phyloP scores from a whole-genome alignment of 1,140 invertebrate species.

The Penaeus japonicus region DNA sequence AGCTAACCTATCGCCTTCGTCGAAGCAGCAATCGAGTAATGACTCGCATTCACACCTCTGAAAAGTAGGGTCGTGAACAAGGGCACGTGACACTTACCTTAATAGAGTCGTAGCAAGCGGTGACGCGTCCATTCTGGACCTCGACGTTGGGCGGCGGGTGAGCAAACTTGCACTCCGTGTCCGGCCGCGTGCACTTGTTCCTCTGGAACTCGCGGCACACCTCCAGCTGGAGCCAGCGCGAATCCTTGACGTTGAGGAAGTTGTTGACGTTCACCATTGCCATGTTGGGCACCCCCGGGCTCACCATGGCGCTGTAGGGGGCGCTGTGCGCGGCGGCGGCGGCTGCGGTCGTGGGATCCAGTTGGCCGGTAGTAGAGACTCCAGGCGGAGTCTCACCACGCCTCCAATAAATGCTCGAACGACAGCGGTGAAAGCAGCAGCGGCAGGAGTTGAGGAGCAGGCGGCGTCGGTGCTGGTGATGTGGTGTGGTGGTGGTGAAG shows the following conservation, averaged over 20 bases:
- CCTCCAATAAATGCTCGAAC: constrained; percentile 11
- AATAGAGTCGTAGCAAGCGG: constrained; percentile 99
- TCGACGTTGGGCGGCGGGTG: constrained; percentile 99
- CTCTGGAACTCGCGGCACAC: constrained; percentile 99
- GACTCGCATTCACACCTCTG: too few species aligned
- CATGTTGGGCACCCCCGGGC: constrained; percentile 77
- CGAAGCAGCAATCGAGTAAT: too few species aligned
- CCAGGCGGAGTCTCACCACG: constrained; percentile 44
- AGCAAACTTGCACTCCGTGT: constrained; percentile 99
- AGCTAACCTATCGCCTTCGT: too few species aligned
- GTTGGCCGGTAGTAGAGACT: constrained; percentile 45
- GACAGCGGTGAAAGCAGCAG: background rate
- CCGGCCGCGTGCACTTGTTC: constrained; percentile 98
- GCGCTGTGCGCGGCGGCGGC: constrained; percentile 43
- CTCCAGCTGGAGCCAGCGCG: constrained; percentile 98
- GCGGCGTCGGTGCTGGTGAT: background rate
- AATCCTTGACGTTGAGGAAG: constrained; percentile 97
- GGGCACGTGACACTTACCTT: constrained; percentile 80
- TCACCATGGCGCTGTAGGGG: constrained; percentile 58
- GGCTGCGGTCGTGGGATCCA: constrained; percentile 55
- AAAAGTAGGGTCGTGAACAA: background rate
- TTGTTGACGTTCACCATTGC: constrained; percentile 91
- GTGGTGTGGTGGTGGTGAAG: constrained; percentile 3
- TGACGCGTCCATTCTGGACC: constrained; percentile 99
- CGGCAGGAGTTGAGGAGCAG: constrained; percentile 7